Evolutionary conservation across 2,888 invertebrate species (phyloP).

Genomic region (Metalampra italica): DNA sequence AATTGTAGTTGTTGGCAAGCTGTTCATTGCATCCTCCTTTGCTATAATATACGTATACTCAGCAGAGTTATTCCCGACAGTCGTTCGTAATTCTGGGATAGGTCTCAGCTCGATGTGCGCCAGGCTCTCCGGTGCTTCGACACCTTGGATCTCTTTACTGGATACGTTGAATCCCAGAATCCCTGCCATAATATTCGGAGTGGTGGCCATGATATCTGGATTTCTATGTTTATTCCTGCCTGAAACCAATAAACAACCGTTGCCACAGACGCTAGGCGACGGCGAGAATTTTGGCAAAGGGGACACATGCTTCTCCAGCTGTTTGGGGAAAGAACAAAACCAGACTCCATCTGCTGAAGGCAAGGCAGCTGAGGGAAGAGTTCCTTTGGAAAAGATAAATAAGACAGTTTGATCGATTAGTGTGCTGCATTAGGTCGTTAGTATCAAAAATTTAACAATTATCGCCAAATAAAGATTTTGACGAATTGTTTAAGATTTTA

Average conservation of each 20-base stretch:
- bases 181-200: slow-evolving; percentile 87
- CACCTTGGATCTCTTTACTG: slow-evolving; percentile 86
- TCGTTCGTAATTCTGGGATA: slow-evolving; percentile 89
- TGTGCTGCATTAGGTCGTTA: too few species aligned
- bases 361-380: slow-evolving; percentile 77
- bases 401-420: slow-evolving; percentile 27
- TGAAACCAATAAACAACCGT: slow-evolving; percentile 89
- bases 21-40: slow-evolving; percentile 91
- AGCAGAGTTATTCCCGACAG: slow-evolving; percentile 91
- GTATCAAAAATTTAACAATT: too few species aligned
- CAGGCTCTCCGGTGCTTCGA: slow-evolving; percentile 88
- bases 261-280: slow-evolving; percentile 90
- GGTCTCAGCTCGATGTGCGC: slow-evolving; percentile 93
- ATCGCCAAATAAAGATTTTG: too few species aligned
- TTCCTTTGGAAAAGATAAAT: slow-evolving; percentile 73
- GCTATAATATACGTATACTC: slow-evolving; percentile 93
- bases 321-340: slow-evolving; percentile 70
- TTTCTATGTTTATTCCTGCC: slow-evolving; percentile 86
- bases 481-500: too few species aligned
- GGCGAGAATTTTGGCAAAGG: slow-evolving; percentile 90
- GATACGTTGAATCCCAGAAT: slow-evolving; percentile 89
- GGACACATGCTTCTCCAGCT: slow-evolving; percentile 87
- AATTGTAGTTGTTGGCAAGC: slow-evolving; percentile 87
- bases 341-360: slow-evolving; percentile 63
- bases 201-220: slow-evolving; percentile 85